Conservation (phyloP, 2,113 vertebrate genomes). For the Thamnophis sirtalis region DNA sequence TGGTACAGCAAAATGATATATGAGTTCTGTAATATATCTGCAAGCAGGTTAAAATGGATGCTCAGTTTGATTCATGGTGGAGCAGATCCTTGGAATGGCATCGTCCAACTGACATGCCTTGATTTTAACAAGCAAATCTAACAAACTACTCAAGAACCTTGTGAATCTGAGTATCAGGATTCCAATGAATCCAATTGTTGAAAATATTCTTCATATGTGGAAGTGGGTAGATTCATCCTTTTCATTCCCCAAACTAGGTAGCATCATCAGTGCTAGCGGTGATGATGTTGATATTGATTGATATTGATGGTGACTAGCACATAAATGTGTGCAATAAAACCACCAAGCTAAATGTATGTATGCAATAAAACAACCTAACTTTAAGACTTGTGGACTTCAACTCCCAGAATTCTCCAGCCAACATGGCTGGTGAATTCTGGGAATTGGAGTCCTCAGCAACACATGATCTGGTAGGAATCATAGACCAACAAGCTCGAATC, state of each 20-base stretch:
- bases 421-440: background rate
- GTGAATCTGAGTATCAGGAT: background rate
- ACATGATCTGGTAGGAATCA: background rate
- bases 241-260: background rate
- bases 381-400: background rate
- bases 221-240: background rate
- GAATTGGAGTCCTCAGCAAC: background rate
- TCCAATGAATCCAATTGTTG: background rate
- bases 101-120: background rate
- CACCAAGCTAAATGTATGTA: background rate
- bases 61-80: background rate
- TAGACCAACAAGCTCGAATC: background rate
- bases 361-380: background rate
- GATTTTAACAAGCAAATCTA: background rate
- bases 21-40: background rate
- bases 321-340: background rate
- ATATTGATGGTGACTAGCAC: background rate
- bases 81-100: background rate
- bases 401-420: background rate
- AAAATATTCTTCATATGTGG: background rate
- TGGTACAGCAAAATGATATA: background rate
- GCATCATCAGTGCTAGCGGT: background rate
- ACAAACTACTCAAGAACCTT: background rate
- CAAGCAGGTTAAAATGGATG: background rate
- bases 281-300: background rate